Evolutionary conservation across 2,888 invertebrate genomes (phyloP), one percentile per base, ranked within the genome.

Genomic region (Mesorhabditis sp.): DNA sequence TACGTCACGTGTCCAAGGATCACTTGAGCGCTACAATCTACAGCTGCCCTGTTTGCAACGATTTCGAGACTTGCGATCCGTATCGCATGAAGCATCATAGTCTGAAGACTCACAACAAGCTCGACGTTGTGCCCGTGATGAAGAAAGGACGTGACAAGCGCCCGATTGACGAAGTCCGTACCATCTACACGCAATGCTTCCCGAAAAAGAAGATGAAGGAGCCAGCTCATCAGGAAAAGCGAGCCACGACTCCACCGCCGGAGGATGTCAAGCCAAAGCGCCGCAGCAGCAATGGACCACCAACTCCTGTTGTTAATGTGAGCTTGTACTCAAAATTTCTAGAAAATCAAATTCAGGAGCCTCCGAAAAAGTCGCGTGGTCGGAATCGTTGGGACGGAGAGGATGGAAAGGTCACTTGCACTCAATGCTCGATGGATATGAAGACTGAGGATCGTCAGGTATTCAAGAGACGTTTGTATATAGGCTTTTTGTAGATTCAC

Each of bases 1-100:
- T 80, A 45, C 70, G 78, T 6, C 80, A 80, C 70, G 80, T 80
- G 58, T 79, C 79, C 69, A 80, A 76, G 67, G 80, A 77, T 67
- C 85, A 70, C 78, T 80, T 78, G 83, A 83, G 72, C 78, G 85
- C 72, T 43, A 74, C 76, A 68, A 75, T 79, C 64, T 78, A 73
- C 73, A 75, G 73, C 71, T 80, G 76, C 70, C 76, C 73, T 65
- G 74, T 78, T 4, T 80, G 74, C 72, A 78, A 74, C 68, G 79
- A 67, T 71, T 72, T 74, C 61, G 71, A 72, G 43, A 74, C 70
- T 3, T 74, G 77, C 5, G 78, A 76, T 67, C 73, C 75, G 10
- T 79, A 73, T 61, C 79, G 76, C 62, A 72, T 80, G 61, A 70
- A 76, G 64, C 70, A 77, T 5, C 80, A 80, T 66, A 73, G 78